Percentiles rank a stretch among this genome's conserved stretches.
Evolutionary conservation across 2,888 invertebrate species (phyloP).

Genomic region (Brachyopa scutellaris): DNA sequence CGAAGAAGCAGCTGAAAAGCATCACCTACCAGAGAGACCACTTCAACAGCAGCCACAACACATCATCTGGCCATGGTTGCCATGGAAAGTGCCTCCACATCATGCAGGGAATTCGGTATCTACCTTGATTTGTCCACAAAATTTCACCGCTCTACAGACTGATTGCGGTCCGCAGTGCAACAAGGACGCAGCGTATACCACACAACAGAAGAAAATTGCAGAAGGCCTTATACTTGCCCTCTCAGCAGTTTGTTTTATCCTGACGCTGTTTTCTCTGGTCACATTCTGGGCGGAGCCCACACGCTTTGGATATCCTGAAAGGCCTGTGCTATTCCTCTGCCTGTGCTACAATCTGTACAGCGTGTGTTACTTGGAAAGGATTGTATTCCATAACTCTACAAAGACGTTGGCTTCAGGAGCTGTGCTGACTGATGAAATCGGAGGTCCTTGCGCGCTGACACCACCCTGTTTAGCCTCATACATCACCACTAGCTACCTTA

Average conservation of each 20-base stretch:
- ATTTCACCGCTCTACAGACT: slow-evolving; percentile 84
- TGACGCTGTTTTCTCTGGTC: slow-evolving; percentile 91
- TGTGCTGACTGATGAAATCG: slow-evolving; percentile 80
- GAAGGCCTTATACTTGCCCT: slow-evolving; percentile 90
- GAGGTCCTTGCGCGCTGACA: slow-evolving; percentile 82
- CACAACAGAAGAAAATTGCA: slow-evolving; percentile 86
- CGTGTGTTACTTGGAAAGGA: slow-evolving; percentile 88
- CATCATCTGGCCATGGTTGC: slow-evolving; percentile 80
- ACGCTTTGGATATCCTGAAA: slow-evolving; percentile 95
- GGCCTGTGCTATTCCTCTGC: slow-evolving; percentile 94
- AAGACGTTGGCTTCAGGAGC: slow-evolving; percentile 75
- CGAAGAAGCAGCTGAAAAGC: slow-evolving; percentile 73
- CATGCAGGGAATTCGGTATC: slow-evolving; percentile 71
- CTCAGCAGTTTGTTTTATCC: slow-evolving; percentile 89
- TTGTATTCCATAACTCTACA: slow-evolving; percentile 82
- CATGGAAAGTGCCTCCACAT: slow-evolving; percentile 77
- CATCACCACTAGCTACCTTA: slow-evolving; percentile 89
- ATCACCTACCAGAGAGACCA: slow-evolving; percentile 59
- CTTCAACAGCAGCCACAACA: slow-evolving; percentile 70
- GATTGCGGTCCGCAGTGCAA: slow-evolving; percentile 86
- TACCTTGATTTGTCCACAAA: slow-evolving; percentile 84
- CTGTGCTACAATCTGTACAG: slow-evolving; percentile 93
- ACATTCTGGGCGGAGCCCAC: slow-evolving; percentile 95
- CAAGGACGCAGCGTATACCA: slow-evolving; percentile 86
- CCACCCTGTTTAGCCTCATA: slow-evolving; percentile 88